Conservation (phyloP, 2,888 invertebrate species). For the Philhelius pedissequus region DNA sequence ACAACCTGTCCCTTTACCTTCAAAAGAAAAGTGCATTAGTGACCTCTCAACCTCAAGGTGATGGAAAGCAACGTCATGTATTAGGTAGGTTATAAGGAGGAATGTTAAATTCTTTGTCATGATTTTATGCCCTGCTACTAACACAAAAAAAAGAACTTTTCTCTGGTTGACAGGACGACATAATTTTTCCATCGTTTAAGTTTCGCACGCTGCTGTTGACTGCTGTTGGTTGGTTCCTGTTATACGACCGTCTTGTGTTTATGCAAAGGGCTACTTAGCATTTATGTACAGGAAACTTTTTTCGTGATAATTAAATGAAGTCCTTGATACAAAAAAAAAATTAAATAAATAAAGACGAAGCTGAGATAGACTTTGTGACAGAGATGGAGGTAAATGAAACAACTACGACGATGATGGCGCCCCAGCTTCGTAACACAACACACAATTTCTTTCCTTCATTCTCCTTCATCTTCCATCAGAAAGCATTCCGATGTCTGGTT, state of each 20-base stretch:
- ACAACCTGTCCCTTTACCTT: constrained; percentile 32
- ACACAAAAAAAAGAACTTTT: constrained; percentile 19
- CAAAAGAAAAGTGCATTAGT: constrained; percentile 53
- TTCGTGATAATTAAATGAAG: constrained; percentile 62
- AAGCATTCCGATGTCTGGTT: constrained; percentile 64
- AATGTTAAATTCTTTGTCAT: constrained; percentile 17
- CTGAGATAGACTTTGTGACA: constrained; percentile 25
- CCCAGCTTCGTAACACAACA: background rate
- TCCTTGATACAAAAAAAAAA: constrained; percentile 51
- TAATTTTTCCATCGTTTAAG: constrained; percentile 11
- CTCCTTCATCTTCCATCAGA: constrained; percentile 21
- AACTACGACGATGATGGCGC: background rate
- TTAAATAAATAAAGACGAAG: constrained; percentile 22
- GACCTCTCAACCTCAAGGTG: constrained; percentile 53
- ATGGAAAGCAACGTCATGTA: background rate
- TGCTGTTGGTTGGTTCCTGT: background rate
- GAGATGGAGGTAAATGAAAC: background rate
- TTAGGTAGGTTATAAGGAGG: constrained; percentile 6
- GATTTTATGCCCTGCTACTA: constrained; percentile 27
- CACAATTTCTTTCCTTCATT: background rate
- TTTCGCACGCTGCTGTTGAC: background rate
- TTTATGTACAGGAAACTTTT: constrained; percentile 48
- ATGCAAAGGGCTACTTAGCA: constrained; percentile 62
- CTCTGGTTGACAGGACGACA: constrained; percentile 57
- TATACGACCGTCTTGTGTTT: constrained; percentile 16